Evolutionary conservation across 2,113 vertebrate genomes (phyloP), one percentile per base, ranked within the genome.

Genomic region (Eulacestoma nigropectus): DNA sequence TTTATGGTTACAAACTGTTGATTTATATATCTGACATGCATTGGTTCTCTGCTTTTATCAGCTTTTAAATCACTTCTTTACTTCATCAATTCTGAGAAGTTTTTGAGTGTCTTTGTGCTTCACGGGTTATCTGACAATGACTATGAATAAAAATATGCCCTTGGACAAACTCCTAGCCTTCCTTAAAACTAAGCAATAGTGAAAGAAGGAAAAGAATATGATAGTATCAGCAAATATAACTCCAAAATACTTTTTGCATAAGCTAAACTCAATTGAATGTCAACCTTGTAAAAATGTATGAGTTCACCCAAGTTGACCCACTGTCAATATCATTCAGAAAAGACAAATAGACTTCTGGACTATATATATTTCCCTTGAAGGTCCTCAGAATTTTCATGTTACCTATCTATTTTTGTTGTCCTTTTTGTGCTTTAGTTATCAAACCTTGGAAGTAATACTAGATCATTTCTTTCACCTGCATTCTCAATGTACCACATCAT

Each of bases 281-380:
- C 90, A 93, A 81, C 64, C 95, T 94, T 89, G 93, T 96, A 95
- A 96, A 96, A 97, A 96, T 96, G 85, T 89, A 97, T 93, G 85
- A 94, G 90, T 87, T 94, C 7, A 17, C 52, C 56, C 52, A 94
- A 56, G 88, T 7, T 96, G 96, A 96, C 95, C 92, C 84, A 68
- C 90, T 96, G 90, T 95, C 96, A 96, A 84, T 89, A 94, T 81
- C 10, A 94, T 64, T 93, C 85, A 90, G 33, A 93, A 83, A 80
- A 90, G 87, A 92, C 57, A 77, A 90, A 95, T 75, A 96, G 76
- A 86, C 29, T 90, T 78, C 39, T 93, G n/a, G 52, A 63, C 55
- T 88, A 42, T 44, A n/a, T 87, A 33, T 67, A 46, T 90, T 96
- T 94, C 37, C 39, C 26, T 80, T 88, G 64, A 86, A 96, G 23